phyloP scores from a whole-genome alignment of 2,113 vertebrate species.

The Lanius ludovicianus region DNA sequence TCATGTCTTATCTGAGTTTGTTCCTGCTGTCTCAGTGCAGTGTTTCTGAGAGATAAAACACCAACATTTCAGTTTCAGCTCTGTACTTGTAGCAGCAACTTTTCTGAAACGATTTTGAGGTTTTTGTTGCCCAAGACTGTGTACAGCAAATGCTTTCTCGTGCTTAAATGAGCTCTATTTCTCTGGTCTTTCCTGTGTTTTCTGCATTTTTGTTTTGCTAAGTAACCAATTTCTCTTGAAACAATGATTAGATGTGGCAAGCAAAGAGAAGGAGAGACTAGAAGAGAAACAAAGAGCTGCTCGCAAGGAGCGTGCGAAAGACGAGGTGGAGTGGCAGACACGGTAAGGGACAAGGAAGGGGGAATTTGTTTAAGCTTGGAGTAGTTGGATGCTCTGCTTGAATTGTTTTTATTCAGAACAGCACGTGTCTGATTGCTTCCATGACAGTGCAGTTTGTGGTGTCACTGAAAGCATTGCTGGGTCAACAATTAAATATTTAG shows the following conservation, averaged over 20 bases:
- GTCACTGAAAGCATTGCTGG: neutral
- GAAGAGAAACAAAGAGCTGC: slow-evolving; percentile 94
- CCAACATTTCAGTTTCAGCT: neutral
- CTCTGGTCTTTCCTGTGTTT: neutral
- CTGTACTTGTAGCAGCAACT: neutral
- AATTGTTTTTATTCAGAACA: neutral
- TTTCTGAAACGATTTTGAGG: neutral
- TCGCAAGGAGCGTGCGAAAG: slow-evolving; percentile 86
- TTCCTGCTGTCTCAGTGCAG: neutral
- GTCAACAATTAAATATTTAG: neutral
- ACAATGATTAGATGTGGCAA: slow-evolving; percentile 83
- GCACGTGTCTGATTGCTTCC: neutral
- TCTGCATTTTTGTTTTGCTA: neutral
- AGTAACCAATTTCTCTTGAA: neutral
- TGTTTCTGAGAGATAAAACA: neutral
- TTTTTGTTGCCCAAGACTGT: neutral
- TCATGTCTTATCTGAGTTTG: neutral
- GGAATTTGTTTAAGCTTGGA: neutral
- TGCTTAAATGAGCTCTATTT: neutral
- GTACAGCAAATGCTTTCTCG: neutral
- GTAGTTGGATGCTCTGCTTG: neutral
- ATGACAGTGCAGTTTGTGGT: neutral
- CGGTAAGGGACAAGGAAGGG: slow-evolving; percentile 72
- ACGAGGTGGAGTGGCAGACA: slow-evolving; percentile 88
- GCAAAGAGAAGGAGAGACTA: slow-evolving; percentile 90